These are phyloP conservation scores for Diorhabda carinulata DNA, from an alignment of 1,140 invertebrate genomes.

Conservation along the genomic window DNA sequence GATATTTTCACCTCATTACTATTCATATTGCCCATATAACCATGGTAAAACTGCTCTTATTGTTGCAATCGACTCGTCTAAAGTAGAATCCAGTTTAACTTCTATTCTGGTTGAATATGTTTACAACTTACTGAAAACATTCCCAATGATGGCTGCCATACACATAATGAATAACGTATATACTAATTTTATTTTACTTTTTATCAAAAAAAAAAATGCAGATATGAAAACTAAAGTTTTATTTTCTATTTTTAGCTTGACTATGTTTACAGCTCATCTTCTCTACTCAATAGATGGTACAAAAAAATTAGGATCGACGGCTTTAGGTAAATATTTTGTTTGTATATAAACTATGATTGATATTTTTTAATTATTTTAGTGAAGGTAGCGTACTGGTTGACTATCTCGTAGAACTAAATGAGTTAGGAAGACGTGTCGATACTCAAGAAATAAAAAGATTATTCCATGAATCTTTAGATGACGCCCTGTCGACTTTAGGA, in stretches of 20 bases:
- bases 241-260: slow-evolving; percentile 63
- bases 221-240: background rate
- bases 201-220: too few relatives aligned
- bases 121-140: too few relatives aligned
- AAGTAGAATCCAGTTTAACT: too few relatives aligned
- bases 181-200: too few relatives aligned
- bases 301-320: slow-evolving; percentile 81
- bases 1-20: too few relatives aligned
- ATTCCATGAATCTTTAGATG: slow-evolving; percentile 73
- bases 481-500: slow-evolving; percentile 50
- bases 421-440: slow-evolving; percentile 71
- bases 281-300: slow-evolving; percentile 73
- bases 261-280: slow-evolving; percentile 71
- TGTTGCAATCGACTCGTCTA: too few relatives aligned
- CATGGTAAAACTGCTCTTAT: too few relatives aligned
- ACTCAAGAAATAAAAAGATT: slow-evolving; percentile 75
- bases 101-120: too few relatives aligned
- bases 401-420: slow-evolving; percentile 77
- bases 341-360: background rate
- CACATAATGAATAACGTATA: too few relatives aligned
- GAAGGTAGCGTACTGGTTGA: slow-evolving; percentile 84
- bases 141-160: too few relatives aligned
- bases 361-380: slow-evolving; percentile 45
- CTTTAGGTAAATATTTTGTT: slow-evolving; percentile 58
- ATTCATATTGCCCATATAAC: too few relatives aligned